Base-by-base conservation (phyloP, 1,140 invertebrate species). In the Cotesia vestalis region DNA sequence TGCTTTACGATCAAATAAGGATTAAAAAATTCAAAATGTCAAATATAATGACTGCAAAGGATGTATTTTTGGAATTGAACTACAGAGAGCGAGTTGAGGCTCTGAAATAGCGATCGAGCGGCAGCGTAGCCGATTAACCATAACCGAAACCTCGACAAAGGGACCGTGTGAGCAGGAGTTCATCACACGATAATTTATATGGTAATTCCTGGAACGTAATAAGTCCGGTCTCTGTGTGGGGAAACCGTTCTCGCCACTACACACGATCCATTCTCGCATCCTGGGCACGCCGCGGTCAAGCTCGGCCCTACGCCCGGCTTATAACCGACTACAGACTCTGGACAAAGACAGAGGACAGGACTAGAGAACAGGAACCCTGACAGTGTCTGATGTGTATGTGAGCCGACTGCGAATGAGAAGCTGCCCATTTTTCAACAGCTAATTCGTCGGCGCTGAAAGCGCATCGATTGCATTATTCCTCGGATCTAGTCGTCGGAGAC, bases 101-200 rank as follows among this genome's bases (percentile, higher is more conserved):
- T 40, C 75, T 75, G 75, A 76, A 72, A 76, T 80, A 75, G 72
- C 78, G 78, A 82, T 81, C 78, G 78, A 78, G 78, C 77, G 71
- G 38, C n/a, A 12, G 66, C 20, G 76, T 75, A 75, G 69, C 76
- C 81, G 79, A 82, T 82, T 82, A 82, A 81, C 79, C 78, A 77
- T 78, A 80, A 79, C 80, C 77, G 73, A 81, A 82, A 81, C 77
- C 79, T 80, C 79, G 80, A 82, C 81, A 82, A 82, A 82, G 81
- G 80, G 70, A 52, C 74, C 75, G 72, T 77, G 66, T 69, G 61
- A 79, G 78, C 73, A 73, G 69, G 75, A 75, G 78, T 82, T 80
- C 81, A 82, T 82, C 80, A 81, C 78, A 77, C 77, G 80, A 82
- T 82, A 82, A 82, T 82, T 82, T 82, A 82, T 82, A 82, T 82